Evolutionary conservation across 2,797 vertebrate genomes (phyloP).

Genomic region (Gouania willdenowi): DNA sequence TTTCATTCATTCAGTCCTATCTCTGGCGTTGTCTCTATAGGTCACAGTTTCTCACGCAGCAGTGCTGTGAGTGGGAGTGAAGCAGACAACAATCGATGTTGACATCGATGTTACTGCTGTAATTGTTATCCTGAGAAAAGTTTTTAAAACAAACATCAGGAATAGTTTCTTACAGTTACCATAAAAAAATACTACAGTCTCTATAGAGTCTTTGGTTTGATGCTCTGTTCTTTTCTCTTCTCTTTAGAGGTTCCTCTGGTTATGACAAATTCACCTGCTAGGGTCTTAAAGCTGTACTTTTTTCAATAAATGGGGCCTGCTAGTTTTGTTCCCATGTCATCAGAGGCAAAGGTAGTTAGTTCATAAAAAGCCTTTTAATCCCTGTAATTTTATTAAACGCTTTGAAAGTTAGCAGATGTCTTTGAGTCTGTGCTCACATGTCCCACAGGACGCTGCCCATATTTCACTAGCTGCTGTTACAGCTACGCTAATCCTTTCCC

Average conservation of each 20-base stretch:
- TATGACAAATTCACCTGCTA: slow-evolving; percentile 14
- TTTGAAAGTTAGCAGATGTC: slow-evolving; percentile 36
- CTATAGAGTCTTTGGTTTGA: slow-evolving; percentile 15
- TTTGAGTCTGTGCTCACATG: slow-evolving; percentile 16
- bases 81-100: slow-evolving; percentile 1
- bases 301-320: slow-evolving; percentile 23
- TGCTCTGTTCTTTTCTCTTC: slow-evolving; percentile 20
- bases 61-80: not conserved
- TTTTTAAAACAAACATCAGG: not conserved
- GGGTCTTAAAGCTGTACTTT: slow-evolving; percentile 21
- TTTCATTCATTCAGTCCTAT: not conserved
- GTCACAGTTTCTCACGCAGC: not conserved
- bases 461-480: slow-evolving; percentile 40
- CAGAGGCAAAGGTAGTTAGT: slow-evolving; percentile 20
- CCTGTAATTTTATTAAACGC: slow-evolving; percentile 35
- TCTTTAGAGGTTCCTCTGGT: slow-evolving; percentile 4
- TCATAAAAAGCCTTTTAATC: slow-evolving; percentile 40
- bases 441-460: slow-evolving; percentile 21
- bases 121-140: slow-evolving; percentile 4
- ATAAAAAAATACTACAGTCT: not conserved
- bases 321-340: slow-evolving; percentile 9
- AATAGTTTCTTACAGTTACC: not conserved
- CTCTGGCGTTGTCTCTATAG: not conserved
- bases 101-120: not conserved
- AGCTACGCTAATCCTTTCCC: slow-evolving; percentile 5